Evolutionary conservation across 2,113 vertebrate genomes (phyloP), one percentile per base, ranked within the genome.

Genomic region (Trematocara stigmaticum): DNA sequence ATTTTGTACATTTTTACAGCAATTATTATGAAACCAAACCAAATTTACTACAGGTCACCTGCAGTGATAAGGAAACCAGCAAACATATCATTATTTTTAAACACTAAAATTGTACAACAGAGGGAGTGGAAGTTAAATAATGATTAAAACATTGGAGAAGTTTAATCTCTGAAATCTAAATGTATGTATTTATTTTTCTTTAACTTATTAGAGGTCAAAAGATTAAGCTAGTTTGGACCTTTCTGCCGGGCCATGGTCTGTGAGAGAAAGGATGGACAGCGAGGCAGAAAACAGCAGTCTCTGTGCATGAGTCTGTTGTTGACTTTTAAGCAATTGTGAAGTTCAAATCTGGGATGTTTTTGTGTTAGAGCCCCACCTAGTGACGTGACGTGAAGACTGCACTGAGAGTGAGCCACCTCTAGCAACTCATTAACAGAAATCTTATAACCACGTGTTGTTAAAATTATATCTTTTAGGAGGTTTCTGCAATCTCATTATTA

Each of bases 301-400:
- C n/a, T 45, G 20, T 71, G 5, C 40, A 45, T 26, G 20, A 45
- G 45, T 45, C 38, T 26, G 4, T 26, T 71, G 66, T 71, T 45
- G 66, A 26, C 7, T 40, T 66, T 40, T 40, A 12, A 20, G 61
- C n/a, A 7, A 13, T 40, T 10, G n/a, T 45, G 38, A 45, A 23
- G 45, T 20, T 81, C 0, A 69, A 20, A 10, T 84, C 45, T 26
- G 26, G 1, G 47, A 57, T 15, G 34, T 35, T 59, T 53, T 6
- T 85, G 6, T 78, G 26, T 66, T 84, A 85, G 53, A 87, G 84
- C 84, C 2, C 78, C 84, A 93, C 82, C 88, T 90, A 87, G 84
- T 90, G 90, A 56, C 20, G 3, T 15, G 29, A 66, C 8, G 23
- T 52, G 15, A 20, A n/a, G 8, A 61, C 20, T 53, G 6, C 15